Conservation (phyloP, 2,797 vertebrate species). For the Hippopotamyrus pictus region DNA sequence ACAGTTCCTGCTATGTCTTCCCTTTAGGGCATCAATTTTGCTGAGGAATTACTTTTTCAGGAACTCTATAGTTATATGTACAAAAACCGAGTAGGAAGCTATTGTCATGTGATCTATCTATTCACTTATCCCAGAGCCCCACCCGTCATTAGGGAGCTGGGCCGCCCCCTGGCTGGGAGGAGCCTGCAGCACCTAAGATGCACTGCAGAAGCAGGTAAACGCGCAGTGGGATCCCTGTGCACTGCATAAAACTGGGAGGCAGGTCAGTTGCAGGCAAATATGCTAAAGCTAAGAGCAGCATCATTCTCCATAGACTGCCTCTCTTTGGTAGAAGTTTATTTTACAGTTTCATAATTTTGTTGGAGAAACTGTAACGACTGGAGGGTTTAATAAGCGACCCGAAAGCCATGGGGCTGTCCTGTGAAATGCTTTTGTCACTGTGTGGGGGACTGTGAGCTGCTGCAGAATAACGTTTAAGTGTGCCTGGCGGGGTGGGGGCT, state of each 20-base stretch:
- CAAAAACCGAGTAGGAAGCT: background rate
- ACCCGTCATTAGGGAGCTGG: background rate
- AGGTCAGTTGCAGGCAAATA: background rate
- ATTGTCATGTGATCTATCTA: background rate
- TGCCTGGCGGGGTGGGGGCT: background rate
- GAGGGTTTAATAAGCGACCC: background rate
- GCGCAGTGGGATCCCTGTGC: background rate
- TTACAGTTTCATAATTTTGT: background rate
- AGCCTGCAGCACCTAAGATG: background rate
- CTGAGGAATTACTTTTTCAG: constrained; percentile 9
- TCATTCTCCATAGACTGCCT: background rate
- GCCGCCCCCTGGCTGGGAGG: background rate
- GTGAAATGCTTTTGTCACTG: background rate
- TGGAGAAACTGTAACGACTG: background rate
- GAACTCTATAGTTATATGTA: background rate
- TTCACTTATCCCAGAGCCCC: background rate
- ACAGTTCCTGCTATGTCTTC: background rate
- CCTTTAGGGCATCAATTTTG: background rate
- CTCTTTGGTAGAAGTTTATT: background rate
- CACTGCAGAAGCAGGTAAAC: background rate
- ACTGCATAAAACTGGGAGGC: background rate
- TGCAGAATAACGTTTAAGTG: background rate
- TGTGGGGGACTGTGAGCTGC: background rate
- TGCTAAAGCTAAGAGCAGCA: background rate
- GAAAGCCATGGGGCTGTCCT: background rate